phyloP scores from a whole-genome alignment of 1,140 invertebrate genomes.

The Papilio machaon region DNA sequence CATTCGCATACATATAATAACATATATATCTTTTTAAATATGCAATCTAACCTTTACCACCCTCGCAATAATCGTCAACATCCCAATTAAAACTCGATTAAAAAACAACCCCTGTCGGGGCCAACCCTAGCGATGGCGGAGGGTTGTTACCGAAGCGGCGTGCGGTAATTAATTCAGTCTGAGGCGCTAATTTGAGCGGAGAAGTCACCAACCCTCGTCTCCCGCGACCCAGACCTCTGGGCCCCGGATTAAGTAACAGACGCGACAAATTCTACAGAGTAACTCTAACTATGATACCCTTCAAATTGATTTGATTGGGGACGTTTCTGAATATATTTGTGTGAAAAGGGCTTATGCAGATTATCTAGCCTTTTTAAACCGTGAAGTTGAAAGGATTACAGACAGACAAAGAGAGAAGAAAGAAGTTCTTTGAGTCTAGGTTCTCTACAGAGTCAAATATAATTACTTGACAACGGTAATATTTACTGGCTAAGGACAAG shows the following conservation, averaged over 20 bases:
- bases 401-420: not conserved
- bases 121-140: constrained; percentile 42
- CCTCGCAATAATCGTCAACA: constrained; percentile 24
- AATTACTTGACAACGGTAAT: not conserved
- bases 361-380: not conserved
- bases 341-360: not conserved
- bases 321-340: not conserved
- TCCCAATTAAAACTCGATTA: constrained; percentile 30
- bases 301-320: not conserved
- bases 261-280: constrained; percentile 19
- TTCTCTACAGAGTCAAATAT: not conserved
- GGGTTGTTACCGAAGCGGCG: constrained; percentile 55
- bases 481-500: not conserved
- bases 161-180: constrained; percentile 69
- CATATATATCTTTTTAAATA: not conserved
- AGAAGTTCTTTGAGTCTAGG: not conserved
- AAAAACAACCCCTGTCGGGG: constrained; percentile 16
- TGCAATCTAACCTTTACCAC: constrained; percentile 7
- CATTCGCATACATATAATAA: not conserved
- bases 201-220: constrained; percentile 46
- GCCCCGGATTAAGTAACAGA: constrained; percentile 25
- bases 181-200: constrained; percentile 65
- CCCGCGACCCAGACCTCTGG: constrained; percentile 20
- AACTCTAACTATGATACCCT: not conserved
- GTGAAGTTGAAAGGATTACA: not conserved